Evolutionary conservation across 2,797 vertebrate species (phyloP), one percentile per base, ranked within the genome.

Genomic region (Alosa sapidissima): DNA sequence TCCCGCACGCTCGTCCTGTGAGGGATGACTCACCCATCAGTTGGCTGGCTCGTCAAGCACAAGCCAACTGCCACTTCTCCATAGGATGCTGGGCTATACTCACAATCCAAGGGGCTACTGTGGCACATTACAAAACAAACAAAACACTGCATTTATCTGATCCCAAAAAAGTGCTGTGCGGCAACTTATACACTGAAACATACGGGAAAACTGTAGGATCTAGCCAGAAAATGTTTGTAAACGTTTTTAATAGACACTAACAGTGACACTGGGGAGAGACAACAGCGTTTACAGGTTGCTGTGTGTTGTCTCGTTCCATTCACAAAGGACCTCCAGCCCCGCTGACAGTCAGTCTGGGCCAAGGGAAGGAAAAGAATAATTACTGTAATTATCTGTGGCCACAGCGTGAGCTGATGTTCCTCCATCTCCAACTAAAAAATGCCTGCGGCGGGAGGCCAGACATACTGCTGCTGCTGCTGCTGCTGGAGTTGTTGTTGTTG

Each of bases 1-100:
- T 45, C 14, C 72, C 72, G 47, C 36, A 78, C 41, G 72, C 72
- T 78, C 21, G 72, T 78, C 72, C 72, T 78, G 72, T 47, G 72
- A 47, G 72, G 36, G 45, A 9, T 45, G 72, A 78, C 14, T 78
- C 36, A 47, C 41, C 72, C 36, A 47, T 45, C 14, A 5, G 3
- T 45, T 47, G 41, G 16, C 41, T 47, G 58, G 8, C 7, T 45
- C 11, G 72, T 41, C 13, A 45, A 21, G 41, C 41, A 19, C 41
- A 45, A 36, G 72, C 72, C 72, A 78, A 78, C 72, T 78, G 6
- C 41, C 36, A 78, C 16, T 78, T 19, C 21, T 78, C 41, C 36
- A 78, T 19, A 45, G 41, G 36, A 47, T 78, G 68, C 33, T 36
- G 68, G 68, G 41, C 36, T 41, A 5, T 19, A 9, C 72, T 47